Conservation (phyloP, 2,113 vertebrate species). For the Craseonycteris thonglongyai region DNA sequence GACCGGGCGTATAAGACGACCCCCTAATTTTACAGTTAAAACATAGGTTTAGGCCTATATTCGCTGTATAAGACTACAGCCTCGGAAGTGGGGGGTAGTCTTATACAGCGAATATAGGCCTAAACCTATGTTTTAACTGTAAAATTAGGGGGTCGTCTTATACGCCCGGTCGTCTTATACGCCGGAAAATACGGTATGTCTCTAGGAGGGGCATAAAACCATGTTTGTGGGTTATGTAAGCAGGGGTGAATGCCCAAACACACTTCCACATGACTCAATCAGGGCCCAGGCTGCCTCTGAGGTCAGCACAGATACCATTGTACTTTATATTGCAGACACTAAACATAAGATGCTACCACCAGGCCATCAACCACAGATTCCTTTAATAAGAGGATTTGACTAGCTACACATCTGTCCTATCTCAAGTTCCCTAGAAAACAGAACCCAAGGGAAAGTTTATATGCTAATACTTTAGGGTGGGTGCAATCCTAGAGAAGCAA, state of each 20-base stretch:
- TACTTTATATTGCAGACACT: not conserved
- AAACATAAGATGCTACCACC: rapidly evolving
- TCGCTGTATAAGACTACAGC: too few species aligned
- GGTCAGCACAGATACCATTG: not conserved
- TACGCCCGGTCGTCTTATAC: too few species aligned
- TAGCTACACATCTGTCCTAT: not conserved
- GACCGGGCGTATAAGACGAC: too few species aligned
- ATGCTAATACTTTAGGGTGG: not conserved
- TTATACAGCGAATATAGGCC: too few species aligned
- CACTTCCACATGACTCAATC: not conserved
- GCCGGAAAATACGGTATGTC: not conserved
- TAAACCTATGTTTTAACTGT: too few species aligned
- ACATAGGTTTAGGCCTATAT: too few species aligned
- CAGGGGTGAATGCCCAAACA: not conserved
- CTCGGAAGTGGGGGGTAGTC: too few species aligned
- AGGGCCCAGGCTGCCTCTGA: not conserved
- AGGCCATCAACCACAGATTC: not conserved
- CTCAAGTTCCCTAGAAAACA: not conserved
- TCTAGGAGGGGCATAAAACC: not conserved
- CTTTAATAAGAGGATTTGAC: not conserved
- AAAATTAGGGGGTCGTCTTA: too few species aligned
- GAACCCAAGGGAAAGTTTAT: not conserved
- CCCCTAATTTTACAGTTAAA: too few species aligned
- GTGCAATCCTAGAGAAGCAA: not conserved
- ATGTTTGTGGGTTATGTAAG: not conserved